A percentile compares a stretch with the other conserved stretches of the same genome.
phyloP scores from a whole-genome alignment of 2,113 vertebrate genomes.

The Seriola dumerili region DNA sequence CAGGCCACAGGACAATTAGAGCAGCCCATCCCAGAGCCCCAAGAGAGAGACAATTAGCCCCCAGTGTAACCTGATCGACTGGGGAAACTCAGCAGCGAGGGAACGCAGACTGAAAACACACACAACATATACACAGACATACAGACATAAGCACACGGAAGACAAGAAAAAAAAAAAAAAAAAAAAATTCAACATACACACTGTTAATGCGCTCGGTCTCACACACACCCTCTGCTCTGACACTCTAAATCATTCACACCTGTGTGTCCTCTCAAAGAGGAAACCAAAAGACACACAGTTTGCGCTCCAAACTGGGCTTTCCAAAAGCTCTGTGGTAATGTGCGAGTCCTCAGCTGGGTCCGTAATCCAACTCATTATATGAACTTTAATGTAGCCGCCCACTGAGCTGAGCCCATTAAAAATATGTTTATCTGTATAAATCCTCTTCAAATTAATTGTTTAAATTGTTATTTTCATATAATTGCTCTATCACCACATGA shows the following conservation, averaged over 20 bases:
- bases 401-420: conserved; percentile 12
- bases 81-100: conserved; percentile 65
- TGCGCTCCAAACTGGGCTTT: conserved; percentile 29
- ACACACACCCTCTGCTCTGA: conserved; percentile 54
- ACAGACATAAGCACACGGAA: conserved; percentile 24
- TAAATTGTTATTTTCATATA: conserved; percentile 32
- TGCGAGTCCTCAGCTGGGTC: conserved; percentile 4
- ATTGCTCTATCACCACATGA: not conserved
- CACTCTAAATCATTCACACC: conserved; percentile 81
- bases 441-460: conserved; percentile 37
- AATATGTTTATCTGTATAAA: conserved; percentile 17
- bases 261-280: conserved; percentile 67
- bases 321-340: conserved; percentile 10
- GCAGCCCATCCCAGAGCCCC: conserved; percentile 74
- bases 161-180: not conserved
- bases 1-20: conserved; percentile 80
- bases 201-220: conserved; percentile 10
- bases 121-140: conserved; percentile 35
- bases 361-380: conserved; percentile 35
- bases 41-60: conserved; percentile 82
- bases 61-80: conserved; percentile 81
- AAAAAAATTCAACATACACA: conserved; percentile 44
- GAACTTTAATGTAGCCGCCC: conserved; percentile 29
- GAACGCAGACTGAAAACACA: conserved; percentile 52
- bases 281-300: conserved; percentile 64